Evolutionary conservation across 1,140 invertebrate genomes (phyloP), one percentile per base, ranked within the genome.

Genomic region (Rhopalosiphum maidis): DNA sequence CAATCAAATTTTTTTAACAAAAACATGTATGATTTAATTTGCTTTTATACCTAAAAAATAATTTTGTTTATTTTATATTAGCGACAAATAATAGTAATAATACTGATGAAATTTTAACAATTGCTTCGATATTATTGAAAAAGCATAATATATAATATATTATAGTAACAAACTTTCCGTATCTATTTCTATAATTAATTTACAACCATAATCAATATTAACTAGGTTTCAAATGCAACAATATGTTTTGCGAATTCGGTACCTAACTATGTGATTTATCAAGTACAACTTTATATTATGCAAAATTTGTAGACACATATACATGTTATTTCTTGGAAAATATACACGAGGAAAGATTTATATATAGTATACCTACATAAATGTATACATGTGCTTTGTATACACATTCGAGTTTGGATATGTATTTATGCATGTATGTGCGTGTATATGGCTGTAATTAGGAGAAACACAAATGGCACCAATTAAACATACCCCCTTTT

Each of bases 401-500:
- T 87, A 25, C 25, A 15, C 22, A 2, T 37, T 25, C 22, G 37
- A 43, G 23, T 85, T 41, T 25, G 43, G 25, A 25, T 87, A 30
- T 87, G 25, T 87, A 6, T 87, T 5, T 87, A 30, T 46, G 43
- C 18, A n/a, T 30, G 41, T 30, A 37, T 87, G 46, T 87, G 46
- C 15, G 51, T 54, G 15, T 35, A 88, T 51, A 35, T 91, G 51
- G 18, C 18, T 91, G 25, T 60, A 91, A 77, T 93, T 94, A n/a
- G 83, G 93, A 89, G 37, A 93, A 88, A 94, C 91, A 94, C 94
- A 46, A 94, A 94, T 51, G 91, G 91, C 51, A 94, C 54, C 77
- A 60, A 55, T 85, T 93, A 51, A 90, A 90, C 83, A 93, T 51
- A 91, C 18, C 9, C 25, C 54, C 54, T 25, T 93, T 54, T 89